Percentiles rank a stretch among this genome's conserved stretches.
phyloP scores from a whole-genome alignment of 2,113 vertebrate genomes.

The Elgaria multicarinata region DNA sequence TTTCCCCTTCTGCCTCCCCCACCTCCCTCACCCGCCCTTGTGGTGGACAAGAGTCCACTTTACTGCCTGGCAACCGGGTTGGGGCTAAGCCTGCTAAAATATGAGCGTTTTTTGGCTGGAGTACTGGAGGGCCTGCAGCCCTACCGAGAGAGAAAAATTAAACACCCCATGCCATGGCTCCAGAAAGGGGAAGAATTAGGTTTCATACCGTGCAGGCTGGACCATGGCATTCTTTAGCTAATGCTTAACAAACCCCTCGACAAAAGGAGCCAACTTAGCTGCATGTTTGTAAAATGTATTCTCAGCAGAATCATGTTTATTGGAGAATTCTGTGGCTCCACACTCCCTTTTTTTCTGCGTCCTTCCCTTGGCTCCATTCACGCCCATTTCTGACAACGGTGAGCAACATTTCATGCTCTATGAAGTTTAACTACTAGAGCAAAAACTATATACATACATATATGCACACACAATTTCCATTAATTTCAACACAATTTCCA shows the following conservation, averaged over 20 bases:
- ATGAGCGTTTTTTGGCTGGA: slow-evolving; percentile 86
- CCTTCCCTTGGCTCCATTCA: slow-evolving; percentile 55
- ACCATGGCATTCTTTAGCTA: slow-evolving; percentile 88
- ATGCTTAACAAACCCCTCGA: slow-evolving; percentile 87
- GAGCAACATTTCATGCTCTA: slow-evolving; percentile 61
- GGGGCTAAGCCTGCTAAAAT: slow-evolving; percentile 86
- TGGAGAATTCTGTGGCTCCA: slow-evolving; percentile 71
- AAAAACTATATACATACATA: fast-evolving
- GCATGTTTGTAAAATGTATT: slow-evolving; percentile 86
- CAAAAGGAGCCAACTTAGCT: slow-evolving; percentile 84
- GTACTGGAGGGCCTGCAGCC: slow-evolving; percentile 83
- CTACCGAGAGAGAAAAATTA: slow-evolving; percentile 88
- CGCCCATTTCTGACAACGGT: slow-evolving; percentile 74
- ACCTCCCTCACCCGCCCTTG: slow-evolving; percentile 43
- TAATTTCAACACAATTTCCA: background rate
- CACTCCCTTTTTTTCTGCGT: slow-evolving; percentile 27
- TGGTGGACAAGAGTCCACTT: slow-evolving; percentile 81
- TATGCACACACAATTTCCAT: background rate
- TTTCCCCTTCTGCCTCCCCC: slow-evolving; percentile 40
- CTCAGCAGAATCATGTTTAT: slow-evolving; percentile 84
- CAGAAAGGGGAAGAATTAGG: slow-evolving; percentile 88
- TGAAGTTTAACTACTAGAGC: slow-evolving; percentile 68
- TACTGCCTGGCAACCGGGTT: slow-evolving; percentile 85
- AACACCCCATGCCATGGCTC: slow-evolving; percentile 87
- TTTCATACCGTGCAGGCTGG: slow-evolving; percentile 86